Base-by-base conservation (phyloP, 1,140 invertebrate species). In the Aphaenogaster ashmeadi region DNA sequence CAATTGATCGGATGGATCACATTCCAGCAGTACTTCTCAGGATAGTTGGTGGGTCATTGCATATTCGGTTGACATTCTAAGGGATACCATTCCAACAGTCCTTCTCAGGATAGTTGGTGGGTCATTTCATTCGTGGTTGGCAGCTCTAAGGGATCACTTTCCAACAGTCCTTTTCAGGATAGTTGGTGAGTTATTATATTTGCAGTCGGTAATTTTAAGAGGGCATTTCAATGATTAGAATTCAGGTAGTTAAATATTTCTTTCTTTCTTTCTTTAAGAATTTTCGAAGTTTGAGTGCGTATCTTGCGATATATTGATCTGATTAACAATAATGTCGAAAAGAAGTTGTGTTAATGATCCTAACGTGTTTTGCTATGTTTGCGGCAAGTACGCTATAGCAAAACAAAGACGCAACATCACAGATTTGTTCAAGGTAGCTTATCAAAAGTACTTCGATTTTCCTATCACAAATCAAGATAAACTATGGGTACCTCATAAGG, bases 271-370 rank as follows among this genome's bases (percentile, higher is more conserved):
- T 47, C 47, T 47, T 7, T 54, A 54, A 2, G 52, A 54, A 54
- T 54, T 54, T 54, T 54, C 18, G 18, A 54, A 54, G 52, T 54
- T 54, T 18, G 52, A 54, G 52, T 54, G 18, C 18, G 52, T 54
- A 18, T 15, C 21, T 58, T 58, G n/a, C 21, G 27, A 56, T 56
- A 56, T 56, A 56, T 56, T 56, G 54, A 56, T 56, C 54, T 56
- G 54, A 56, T 56, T 56, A 56, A 56, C n/a, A 56, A 56, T 21
- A 56, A 75, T 75, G 72, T 75, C 72, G 9, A 41, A 4, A 75
- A 75, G 72, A 75, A 75, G 15, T 27, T 75, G 72, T 75, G n/a
- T 36, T 15, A 75, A 75, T 75, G 15, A 36, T 75, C 21, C 33
- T 41, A 41, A 75, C n/a, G n/a, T 3, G 38, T 75, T 75, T 56